phyloP scores from a whole-genome alignment of 1,140 invertebrate species.

The Neocloeon triangulifer region DNA sequence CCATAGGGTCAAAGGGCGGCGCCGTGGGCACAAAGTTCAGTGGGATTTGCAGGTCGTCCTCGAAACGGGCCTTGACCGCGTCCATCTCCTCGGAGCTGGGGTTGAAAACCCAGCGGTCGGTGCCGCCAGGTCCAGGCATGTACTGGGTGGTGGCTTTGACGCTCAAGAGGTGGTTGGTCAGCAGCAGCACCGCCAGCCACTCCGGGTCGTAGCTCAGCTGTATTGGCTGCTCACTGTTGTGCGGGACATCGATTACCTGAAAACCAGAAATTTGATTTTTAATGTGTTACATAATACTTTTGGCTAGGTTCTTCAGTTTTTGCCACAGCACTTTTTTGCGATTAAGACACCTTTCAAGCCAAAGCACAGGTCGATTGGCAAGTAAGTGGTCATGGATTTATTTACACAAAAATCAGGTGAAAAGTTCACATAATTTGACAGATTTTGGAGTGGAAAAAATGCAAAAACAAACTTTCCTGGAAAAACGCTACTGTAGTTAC shows the following conservation, averaged over 20 bases:
- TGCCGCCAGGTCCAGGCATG: conserved; percentile 51
- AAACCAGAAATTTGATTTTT: conserved; percentile 4
- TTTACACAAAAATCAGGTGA: background rate
- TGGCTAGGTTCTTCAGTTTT: conserved; percentile 5
- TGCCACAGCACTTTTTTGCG: background rate
- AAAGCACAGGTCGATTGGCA: too few species aligned
- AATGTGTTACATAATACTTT: background rate
- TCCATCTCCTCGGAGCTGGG: conserved; percentile 53
- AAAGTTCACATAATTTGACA: background rate
- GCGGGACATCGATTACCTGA: conserved; percentile 20
- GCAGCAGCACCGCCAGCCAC: conserved; percentile 72
- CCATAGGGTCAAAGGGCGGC: conserved; percentile 28
- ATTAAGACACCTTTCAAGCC: too few species aligned
- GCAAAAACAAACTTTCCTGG: background rate
- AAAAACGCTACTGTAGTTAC: too few species aligned
- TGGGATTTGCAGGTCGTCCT: conserved; percentile 40
- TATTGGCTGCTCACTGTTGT: conserved; percentile 26
- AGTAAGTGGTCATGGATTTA: background rate
- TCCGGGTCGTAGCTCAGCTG: conserved; percentile 70
- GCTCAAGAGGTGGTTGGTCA: conserved; percentile 72
- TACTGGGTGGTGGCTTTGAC: conserved; percentile 42
- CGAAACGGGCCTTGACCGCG: conserved; percentile 36
- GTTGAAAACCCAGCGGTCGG: conserved; percentile 43
- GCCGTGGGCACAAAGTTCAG: conserved; percentile 56
- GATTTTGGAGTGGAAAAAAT: background rate